These are phyloP conservation scores for Nemapogon koenigi DNA, from an alignment of 2,888 invertebrate genomes.

Conservation along the genomic window DNA sequence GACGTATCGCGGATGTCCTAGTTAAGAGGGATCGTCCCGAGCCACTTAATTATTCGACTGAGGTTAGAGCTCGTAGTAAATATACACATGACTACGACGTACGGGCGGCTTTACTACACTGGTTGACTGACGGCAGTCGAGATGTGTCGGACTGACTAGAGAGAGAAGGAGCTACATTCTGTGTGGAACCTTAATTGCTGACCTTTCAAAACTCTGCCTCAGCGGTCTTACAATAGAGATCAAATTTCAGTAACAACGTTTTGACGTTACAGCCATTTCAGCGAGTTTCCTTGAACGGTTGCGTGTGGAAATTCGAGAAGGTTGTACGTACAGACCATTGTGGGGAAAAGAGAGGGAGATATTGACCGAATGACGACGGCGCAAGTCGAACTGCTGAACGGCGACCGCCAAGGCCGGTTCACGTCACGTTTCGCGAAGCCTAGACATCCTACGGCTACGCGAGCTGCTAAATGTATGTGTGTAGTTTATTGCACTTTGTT, in stretches of 20 bases:
- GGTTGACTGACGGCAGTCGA: constrained; percentile 48
- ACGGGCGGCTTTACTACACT: constrained; percentile 51
- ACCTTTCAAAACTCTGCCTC: constrained; percentile 19
- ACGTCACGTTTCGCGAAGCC: constrained; percentile 54
- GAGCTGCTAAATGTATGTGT: constrained; percentile 23
- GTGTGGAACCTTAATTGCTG: constrained; percentile 32
- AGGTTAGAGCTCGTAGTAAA: constrained; percentile 34
- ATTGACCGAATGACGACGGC: constrained; percentile 32
- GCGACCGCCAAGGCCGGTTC: constrained; percentile 56
- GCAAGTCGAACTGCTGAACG: constrained; percentile 32
- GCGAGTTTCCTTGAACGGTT: constrained; percentile 49
- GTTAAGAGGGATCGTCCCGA: neutral
- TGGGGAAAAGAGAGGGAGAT: constrained; percentile 39
- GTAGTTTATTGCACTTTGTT: constrained; percentile 37
- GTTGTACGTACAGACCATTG: constrained; percentile 38
- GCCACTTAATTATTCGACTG: constrained; percentile 30
- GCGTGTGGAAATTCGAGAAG: constrained; percentile 51
- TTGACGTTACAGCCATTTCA: constrained; percentile 39
- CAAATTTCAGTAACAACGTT: constrained; percentile 22
- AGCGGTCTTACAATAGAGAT: constrained; percentile 32
- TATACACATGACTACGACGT: constrained; percentile 26
- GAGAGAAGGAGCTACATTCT: constrained; percentile 53
- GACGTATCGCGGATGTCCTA: constrained; percentile 1
- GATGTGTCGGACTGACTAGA: constrained; percentile 41
- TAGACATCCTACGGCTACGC: constrained; percentile 40